A percentile compares a stretch with the other conserved stretches of the same genome.
Conservation (phyloP, 2,888 invertebrate species). For the Lithophane leautieri region DNA sequence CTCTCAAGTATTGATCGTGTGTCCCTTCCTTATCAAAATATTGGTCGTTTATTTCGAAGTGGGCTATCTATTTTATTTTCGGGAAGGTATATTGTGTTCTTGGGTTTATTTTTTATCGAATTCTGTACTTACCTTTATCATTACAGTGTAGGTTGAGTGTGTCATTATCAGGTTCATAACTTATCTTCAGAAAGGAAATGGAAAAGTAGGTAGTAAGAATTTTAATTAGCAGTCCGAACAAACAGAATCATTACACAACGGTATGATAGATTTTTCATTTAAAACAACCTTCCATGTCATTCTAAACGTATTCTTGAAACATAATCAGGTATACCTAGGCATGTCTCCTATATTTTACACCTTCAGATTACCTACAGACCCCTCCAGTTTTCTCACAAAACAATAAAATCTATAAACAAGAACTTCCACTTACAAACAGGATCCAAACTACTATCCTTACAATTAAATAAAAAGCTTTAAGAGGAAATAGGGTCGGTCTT, state of each 20-base stretch:
- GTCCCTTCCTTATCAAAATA: constrained; percentile 62
- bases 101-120: constrained; percentile 17
- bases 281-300: not conserved
- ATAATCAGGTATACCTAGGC: too few relatives aligned
- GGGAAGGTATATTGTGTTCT: constrained; percentile 36
- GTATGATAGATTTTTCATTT: not conserved
- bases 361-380: too few relatives aligned
- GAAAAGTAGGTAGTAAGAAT: constrained; percentile 9
- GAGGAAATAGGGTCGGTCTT: too few relatives aligned
- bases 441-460: not conserved
- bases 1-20: constrained; percentile 62
- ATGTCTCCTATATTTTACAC: too few relatives aligned
- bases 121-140: constrained; percentile 5
- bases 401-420: constrained; percentile 21
- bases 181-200: not conserved
- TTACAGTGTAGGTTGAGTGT: not conserved
- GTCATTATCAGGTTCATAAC: not conserved
- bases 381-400: not conserved
- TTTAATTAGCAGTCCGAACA: constrained; percentile 20
- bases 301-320: not conserved
- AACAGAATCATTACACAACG: not conserved
- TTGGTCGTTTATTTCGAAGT: constrained; percentile 50
- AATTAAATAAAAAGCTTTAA: not conserved
- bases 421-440: constrained; percentile 15
- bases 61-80: constrained; percentile 34